Percentiles rank a stretch among this genome's conserved stretches.
These are phyloP conservation scores for Apocrypta bakeri DNA, from an alignment of 1,140 invertebrate species.

Conservation along the genomic window DNA sequence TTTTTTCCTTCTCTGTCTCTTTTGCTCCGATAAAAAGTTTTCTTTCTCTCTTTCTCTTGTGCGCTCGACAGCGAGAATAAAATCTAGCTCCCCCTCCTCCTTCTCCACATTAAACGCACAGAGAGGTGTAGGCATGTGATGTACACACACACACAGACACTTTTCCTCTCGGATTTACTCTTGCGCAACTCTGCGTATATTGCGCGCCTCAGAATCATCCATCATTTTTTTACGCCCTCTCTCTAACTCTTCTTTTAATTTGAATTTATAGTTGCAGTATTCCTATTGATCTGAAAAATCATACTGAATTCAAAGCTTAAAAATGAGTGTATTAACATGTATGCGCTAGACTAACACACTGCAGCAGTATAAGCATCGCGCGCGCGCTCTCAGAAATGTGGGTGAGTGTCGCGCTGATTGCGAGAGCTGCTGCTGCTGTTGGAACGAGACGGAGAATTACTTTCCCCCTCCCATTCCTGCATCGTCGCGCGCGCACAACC, in stretches of 20 bases:
- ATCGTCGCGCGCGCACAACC: conserved; percentile 6
- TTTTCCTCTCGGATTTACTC: not conserved
- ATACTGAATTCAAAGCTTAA: not conserved
- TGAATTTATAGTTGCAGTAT: no score
- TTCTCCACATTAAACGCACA: not conserved
- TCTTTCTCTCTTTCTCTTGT: not conserved
- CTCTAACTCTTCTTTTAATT: no score
- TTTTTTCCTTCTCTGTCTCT: not conserved
- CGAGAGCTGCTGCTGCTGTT: conserved; percentile 9
- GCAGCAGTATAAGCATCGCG: not conserved
- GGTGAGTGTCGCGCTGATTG: conserved; percentile 38
- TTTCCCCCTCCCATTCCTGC: not conserved
- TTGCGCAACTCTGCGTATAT: not conserved
- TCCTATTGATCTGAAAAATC: not conserved
- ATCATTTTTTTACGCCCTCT: not conserved
- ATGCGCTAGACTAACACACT: not conserved
- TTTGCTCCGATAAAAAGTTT: not conserved
- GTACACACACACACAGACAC: not conserved
- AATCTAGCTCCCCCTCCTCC: conserved; percentile 1
- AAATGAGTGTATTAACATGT: not conserved
- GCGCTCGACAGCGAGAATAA: not conserved
- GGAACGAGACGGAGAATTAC: not conserved
- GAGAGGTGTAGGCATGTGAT: not conserved
- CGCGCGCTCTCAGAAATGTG: conserved; percentile 25
- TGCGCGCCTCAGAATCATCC: conserved; percentile 22